Conservation (phyloP, 2,797 vertebrate genomes). For the Cephalopachus bancanus region DNA sequence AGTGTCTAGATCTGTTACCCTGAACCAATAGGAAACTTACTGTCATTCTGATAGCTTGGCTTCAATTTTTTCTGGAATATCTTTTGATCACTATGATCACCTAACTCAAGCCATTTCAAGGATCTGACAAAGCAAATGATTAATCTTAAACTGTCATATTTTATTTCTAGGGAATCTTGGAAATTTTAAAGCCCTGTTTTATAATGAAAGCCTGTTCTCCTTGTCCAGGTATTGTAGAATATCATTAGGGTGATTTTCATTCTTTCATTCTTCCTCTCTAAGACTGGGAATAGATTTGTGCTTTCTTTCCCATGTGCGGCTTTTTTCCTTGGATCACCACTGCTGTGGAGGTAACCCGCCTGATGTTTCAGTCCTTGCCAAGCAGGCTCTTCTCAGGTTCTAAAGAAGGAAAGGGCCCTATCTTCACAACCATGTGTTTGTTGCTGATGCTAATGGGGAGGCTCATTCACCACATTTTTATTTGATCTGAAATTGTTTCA, state of each 20-base stretch:
- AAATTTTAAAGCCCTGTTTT: neutral
- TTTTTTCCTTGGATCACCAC: neutral
- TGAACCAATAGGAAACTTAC: conserved; percentile 4
- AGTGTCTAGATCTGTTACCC: conserved; percentile 44
- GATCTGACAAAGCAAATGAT: conserved; percentile 23
- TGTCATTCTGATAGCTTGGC: neutral
- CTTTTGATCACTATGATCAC: conserved; percentile 52
- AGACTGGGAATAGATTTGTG: neutral
- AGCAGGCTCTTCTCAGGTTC: too few relatives aligned
- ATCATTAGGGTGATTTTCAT: neutral
- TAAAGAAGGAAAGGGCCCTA: neutral
- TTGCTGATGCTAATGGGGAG: neutral
- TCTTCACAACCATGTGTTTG: neutral
- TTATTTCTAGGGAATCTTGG: neutral
- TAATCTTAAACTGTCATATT: neutral
- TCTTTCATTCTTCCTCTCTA: neutral
- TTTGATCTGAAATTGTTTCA: neutral
- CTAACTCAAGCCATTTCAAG: conserved; percentile 11
- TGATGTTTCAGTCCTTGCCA: neutral
- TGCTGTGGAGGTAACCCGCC: neutral
- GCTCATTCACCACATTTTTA: neutral
- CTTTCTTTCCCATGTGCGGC: neutral
- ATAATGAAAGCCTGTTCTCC: neutral
- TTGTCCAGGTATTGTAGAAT: neutral
- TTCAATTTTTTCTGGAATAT: neutral